A percentile compares a stretch with the other conserved stretches of the same genome.
Conservation (phyloP, 2,888 invertebrate genomes). For the Neoscelio sp. region DNA sequence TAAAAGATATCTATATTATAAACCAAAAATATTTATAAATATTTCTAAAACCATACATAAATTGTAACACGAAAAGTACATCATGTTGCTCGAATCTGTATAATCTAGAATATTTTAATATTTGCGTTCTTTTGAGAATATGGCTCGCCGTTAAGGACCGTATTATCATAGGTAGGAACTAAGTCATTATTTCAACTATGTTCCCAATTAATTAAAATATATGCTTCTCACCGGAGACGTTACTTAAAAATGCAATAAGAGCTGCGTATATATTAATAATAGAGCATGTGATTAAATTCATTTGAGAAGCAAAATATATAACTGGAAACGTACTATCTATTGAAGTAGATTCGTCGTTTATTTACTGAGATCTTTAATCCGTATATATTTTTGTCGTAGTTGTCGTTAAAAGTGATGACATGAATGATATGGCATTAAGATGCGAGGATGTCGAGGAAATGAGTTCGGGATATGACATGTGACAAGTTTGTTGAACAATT, state of each 20-base stretch:
- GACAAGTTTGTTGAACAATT: slow-evolving; percentile 6
- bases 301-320: slow-evolving; percentile 5
- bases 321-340: not conserved
- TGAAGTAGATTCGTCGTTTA: slow-evolving; percentile 6
- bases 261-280: slow-evolving; percentile 56
- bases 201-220: slow-evolving; percentile 43
- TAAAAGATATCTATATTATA: slow-evolving; percentile 48
- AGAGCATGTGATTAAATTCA: slow-evolving; percentile 34
- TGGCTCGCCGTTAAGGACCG: slow-evolving; percentile 30
- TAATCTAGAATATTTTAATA: slow-evolving; percentile 33
- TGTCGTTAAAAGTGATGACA: not conserved
- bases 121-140: slow-evolving; percentile 30
- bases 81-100: slow-evolving; percentile 49
- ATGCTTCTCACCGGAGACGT: slow-evolving; percentile 43
- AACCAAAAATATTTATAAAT: slow-evolving; percentile 60
- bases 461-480: slow-evolving; percentile 9
- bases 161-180: slow-evolving; percentile 50
- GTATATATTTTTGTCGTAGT: not conserved
- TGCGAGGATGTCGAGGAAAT: slow-evolving; percentile 31
- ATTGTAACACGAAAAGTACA: slow-evolving; percentile 57
- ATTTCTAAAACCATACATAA: slow-evolving; percentile 56
- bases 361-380: slow-evolving; percentile 53
- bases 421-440: slow-evolving; percentile 8
- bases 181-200: slow-evolving; percentile 33
- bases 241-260: slow-evolving; percentile 65